A percentile compares a stretch with the other conserved stretches of the same genome.
These are phyloP conservation scores for Columba livia DNA, from an alignment of 2,113 vertebrate species.

Conservation along the genomic window DNA sequence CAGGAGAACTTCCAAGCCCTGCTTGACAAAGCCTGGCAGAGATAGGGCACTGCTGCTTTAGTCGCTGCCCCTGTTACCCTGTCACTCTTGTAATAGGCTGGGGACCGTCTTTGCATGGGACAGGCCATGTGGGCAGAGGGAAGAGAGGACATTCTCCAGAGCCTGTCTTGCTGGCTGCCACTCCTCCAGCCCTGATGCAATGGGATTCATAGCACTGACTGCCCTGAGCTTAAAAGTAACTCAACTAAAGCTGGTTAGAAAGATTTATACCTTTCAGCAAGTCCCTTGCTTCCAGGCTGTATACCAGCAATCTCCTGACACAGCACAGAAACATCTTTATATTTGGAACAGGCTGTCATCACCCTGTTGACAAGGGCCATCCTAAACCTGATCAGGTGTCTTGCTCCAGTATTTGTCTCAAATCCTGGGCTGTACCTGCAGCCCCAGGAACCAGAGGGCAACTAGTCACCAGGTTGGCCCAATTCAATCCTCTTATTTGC, in stretches of 20 bases:
- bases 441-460: background rate
- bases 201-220: background rate
- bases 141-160: background rate
- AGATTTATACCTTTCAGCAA: conserved; percentile 15
- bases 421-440: background rate
- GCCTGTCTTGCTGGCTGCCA: background rate
- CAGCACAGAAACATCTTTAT: background rate
- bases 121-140: background rate
- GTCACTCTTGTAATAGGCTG: background rate
- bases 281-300: background rate
- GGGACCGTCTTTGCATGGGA: background rate
- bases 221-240: conserved; percentile 28
- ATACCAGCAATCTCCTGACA: background rate
- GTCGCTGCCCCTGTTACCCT: background rate
- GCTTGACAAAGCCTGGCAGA: background rate
- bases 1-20: background rate
- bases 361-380: background rate
- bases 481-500: background rate
- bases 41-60: background rate
- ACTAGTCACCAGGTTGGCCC: background rate
- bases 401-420: background rate
- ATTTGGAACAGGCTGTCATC: background rate
- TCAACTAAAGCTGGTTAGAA: background rate
- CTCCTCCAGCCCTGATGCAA: background rate
- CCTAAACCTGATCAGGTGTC: background rate